Percentiles rank a stretch among this genome's conserved stretches.
Conservation (phyloP, 2,113 vertebrate genomes). For the Phyllostomus discolor region DNA sequence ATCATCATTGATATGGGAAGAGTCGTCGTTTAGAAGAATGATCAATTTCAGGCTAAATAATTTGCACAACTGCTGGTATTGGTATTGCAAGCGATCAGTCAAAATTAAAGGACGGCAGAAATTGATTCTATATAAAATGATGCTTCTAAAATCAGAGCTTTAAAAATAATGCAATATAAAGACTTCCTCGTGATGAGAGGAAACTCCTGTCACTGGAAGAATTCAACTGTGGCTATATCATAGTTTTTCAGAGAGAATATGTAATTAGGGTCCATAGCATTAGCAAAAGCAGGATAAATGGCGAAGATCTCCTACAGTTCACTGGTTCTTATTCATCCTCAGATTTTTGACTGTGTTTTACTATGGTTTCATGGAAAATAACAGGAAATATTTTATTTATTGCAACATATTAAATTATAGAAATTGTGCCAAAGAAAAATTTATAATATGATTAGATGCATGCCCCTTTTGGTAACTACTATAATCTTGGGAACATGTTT, state of each 20-base stretch:
- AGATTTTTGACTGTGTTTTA: not conserved
- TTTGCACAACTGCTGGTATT: not conserved
- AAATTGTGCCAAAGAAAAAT: constrained; percentile 24
- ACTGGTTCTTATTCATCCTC: not conserved
- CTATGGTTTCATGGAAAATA: not conserved
- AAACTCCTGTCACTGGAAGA: not conserved
- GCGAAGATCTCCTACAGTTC: not conserved
- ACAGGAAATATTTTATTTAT: constrained; percentile 3
- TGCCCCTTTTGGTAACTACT: not conserved
- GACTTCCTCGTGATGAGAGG: not conserved
- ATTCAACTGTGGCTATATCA: not conserved
- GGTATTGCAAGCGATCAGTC: not conserved
- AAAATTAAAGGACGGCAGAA: not conserved
- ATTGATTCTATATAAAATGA: not conserved
- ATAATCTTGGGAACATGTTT: constrained; percentile 4
- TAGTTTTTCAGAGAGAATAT: not conserved
- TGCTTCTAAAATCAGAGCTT: not conserved
- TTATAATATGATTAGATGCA: constrained; percentile 17
- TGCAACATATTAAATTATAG: not conserved
- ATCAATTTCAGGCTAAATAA: not conserved
- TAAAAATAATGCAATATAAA: not conserved
- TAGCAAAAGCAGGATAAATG: not conserved
- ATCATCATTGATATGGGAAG: not conserved
- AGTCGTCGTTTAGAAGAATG: not conserved
- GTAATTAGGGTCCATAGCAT: not conserved